These are phyloP conservation scores for Eupithecia pulchellata DNA, from an alignment of 2,888 invertebrate species.

Conservation along the genomic window DNA sequence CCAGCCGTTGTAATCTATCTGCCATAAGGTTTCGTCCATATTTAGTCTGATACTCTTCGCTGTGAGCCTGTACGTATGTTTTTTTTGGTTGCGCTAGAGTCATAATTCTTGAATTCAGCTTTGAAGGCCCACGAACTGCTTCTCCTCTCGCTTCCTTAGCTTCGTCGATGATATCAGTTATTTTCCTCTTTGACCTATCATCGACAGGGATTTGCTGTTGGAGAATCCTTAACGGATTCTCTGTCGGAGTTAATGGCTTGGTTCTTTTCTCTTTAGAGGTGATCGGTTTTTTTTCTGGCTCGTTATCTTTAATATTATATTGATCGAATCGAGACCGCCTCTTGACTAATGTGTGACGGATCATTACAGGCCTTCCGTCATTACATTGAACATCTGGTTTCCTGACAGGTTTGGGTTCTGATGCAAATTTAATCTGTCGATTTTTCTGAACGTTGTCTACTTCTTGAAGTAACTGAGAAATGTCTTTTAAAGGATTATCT, in stretches of 20 bases:
- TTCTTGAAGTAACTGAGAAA: constrained; percentile 73
- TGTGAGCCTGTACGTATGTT: constrained; percentile 67
- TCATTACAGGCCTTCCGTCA: constrained; percentile 48
- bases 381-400: constrained; percentile 52
- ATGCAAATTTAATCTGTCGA: constrained; percentile 52
- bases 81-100: constrained; percentile 75
- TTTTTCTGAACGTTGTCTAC: constrained; percentile 71
- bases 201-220: constrained; percentile 46
- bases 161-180: constrained; percentile 72
- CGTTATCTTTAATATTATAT: constrained; percentile 47
- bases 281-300: constrained; percentile 43
- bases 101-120: constrained; percentile 64
- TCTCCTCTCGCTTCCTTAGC: constrained; percentile 77
- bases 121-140: constrained; percentile 76
- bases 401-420: constrained; percentile 54
- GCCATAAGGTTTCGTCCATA: constrained; percentile 60
- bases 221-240: constrained; percentile 35
- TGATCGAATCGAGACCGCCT: constrained; percentile 59
- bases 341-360: constrained; percentile 50
- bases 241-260: constrained; percentile 37
- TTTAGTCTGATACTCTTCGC: constrained; percentile 64
- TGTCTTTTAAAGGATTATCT: constrained; percentile 73
- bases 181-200: constrained; percentile 61
- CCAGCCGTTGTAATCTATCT: constrained; percentile 59
- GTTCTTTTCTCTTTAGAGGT: constrained; percentile 46